Evolutionary conservation across 2,888 invertebrate genomes (phyloP).

Genomic region (Dastarcus helophoroides): DNA sequence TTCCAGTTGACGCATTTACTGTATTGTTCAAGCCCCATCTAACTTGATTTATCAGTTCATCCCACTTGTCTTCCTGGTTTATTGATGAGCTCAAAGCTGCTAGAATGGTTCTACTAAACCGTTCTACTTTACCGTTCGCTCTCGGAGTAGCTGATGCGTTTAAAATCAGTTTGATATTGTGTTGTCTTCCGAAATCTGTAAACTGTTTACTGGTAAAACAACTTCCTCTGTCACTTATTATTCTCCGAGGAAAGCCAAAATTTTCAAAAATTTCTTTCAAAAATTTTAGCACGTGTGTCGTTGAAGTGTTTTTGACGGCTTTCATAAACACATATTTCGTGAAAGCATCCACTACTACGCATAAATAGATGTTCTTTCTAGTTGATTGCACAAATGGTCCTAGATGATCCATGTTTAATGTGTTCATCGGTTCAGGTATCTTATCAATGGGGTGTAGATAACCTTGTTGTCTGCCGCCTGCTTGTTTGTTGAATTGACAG

Average conservation of each 20-base stretch:
- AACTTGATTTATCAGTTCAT: conserved; percentile 14
- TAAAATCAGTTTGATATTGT: conserved; percentile 16
- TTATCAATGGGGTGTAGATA: conserved; percentile 16
- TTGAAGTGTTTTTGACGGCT: conserved; percentile 14
- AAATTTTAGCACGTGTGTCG: conserved; percentile 9
- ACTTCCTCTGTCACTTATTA: conserved; percentile 16
- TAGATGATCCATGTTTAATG: conserved; percentile 21
- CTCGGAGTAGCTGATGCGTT: conserved; percentile 20
- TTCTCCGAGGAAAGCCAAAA: conserved; percentile 15
- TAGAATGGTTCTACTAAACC: conserved; percentile 17
- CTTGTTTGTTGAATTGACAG: conserved; percentile 24
- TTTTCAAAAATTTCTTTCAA: conserved; percentile 8
- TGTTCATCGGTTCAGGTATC: conserved; percentile 19
- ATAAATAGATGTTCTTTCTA: conserved; percentile 18
- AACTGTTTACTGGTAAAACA: conserved; percentile 16
- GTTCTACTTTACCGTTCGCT: conserved; percentile 22
- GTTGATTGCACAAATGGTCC: conserved; percentile 18
- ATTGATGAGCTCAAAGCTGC: conserved; percentile 12
- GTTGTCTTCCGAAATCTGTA: conserved; percentile 12
- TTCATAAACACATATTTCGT: conserved; percentile 26
- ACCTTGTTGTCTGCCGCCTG: conserved; percentile 16
- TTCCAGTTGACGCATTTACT: conserved; percentile 15
- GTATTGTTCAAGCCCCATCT: conserved; percentile 17
- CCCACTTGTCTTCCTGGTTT: conserved; percentile 17
- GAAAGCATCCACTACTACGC: conserved; percentile 24